These are phyloP conservation scores for Galleria mellonella DNA, from an alignment of 1,140 invertebrate species.

Conservation along the genomic window DNA sequence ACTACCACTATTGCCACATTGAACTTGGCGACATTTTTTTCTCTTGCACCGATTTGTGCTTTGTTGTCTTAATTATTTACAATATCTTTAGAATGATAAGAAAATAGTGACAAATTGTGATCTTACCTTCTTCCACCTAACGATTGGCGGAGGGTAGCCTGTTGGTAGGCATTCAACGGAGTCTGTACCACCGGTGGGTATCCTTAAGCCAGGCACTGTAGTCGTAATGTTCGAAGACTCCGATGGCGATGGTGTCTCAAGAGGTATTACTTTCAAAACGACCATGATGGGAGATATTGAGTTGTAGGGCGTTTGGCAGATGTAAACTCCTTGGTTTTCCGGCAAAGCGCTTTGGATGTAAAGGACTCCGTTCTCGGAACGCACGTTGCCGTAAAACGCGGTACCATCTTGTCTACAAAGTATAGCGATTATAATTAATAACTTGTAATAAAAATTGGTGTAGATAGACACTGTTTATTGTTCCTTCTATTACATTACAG, in stretches of 20 bases:
- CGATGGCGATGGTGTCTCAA: slow-evolving; percentile 18
- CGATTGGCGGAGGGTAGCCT: slow-evolving; percentile 80
- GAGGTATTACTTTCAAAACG: slow-evolving; percentile 30
- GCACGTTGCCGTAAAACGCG: slow-evolving; percentile 75
- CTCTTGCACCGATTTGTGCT: no score
- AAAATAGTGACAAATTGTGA: neutral
- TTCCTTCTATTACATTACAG: no score
- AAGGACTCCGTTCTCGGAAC: slow-evolving; percentile 80
- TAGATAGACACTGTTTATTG: no score
- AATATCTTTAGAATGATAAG: no score
- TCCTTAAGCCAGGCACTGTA: slow-evolving; percentile 79
- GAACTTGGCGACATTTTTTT: no score
- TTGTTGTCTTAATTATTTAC: no score
- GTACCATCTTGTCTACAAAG: slow-evolving; percentile 71
- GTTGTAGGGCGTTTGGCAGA: slow-evolving; percentile 78
- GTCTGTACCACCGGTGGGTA: slow-evolving; percentile 86
- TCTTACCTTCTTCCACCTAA: slow-evolving; percentile 87
- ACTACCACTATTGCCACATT: no score
- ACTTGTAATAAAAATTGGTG: no score
- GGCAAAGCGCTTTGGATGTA: slow-evolving; percentile 80
- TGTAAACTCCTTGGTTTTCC: slow-evolving; percentile 86
- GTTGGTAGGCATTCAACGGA: slow-evolving; percentile 84
- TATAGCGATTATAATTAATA: neutral
- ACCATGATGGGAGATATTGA: slow-evolving; percentile 27
- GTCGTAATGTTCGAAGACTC: slow-evolving; percentile 75